Conservation (phyloP, 1,140 invertebrate genomes). For the Vanessa atalanta region DNA sequence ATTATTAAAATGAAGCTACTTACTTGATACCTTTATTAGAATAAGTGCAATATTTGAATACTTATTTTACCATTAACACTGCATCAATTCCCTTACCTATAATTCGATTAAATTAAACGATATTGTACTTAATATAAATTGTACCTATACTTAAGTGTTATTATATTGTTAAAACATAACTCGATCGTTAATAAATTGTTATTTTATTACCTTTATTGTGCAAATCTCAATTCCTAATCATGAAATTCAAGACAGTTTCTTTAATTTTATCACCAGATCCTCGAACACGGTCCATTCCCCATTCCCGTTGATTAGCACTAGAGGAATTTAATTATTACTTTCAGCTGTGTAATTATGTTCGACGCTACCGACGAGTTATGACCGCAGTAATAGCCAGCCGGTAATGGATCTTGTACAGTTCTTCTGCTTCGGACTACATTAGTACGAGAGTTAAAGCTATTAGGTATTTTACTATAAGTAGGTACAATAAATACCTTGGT, state of each 20-base stretch:
- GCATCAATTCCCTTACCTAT: no score
- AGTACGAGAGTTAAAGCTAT: background rate
- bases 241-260: background rate
- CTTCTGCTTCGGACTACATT: conserved; percentile 21
- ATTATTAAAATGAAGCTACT: no score
- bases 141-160: no score
- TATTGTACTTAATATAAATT: no score
- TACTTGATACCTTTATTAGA: no score
- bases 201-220: background rate
- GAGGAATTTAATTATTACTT: conserved; percentile 63
- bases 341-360: conserved; percentile 57
- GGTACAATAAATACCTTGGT: background rate
- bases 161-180: background rate
- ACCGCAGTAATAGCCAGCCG: conserved; percentile 41
- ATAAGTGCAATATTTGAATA: no score
- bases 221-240: background rate
- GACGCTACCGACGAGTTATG: conserved; percentile 42
- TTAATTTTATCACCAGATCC: conserved; percentile 15
- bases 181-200: background rate
- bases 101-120: no score
- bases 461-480: background rate
- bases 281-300: conserved; percentile 39
- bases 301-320: conserved; percentile 60
- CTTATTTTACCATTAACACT: no score
- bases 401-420: conserved; percentile 50